Base-by-base conservation (phyloP, 92 coral and sea anemone genomes). In the Epizoanthus rinbou region DNA sequence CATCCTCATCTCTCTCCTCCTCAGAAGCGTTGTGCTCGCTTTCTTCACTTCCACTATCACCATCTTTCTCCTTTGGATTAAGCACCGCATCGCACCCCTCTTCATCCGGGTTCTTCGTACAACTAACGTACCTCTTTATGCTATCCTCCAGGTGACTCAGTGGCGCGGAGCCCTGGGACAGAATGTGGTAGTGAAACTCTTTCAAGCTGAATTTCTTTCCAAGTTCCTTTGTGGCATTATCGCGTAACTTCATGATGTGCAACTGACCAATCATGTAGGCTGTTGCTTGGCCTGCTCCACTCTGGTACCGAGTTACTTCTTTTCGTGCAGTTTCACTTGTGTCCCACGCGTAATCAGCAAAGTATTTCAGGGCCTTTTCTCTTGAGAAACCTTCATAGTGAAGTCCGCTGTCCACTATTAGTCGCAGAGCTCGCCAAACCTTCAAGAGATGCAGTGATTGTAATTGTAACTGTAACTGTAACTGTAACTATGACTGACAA, bases 401-500 rank as follows among this genome's bases (percentile, higher is more conserved):
- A 37, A 93, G 79, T 22, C 98, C 98, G 6, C 87, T 57, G 81
- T 95, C 98, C 2, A 93, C 98, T 13, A 95, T 86, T 14, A 95
- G 85, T 21, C 98, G 98, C 70, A 93, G 84, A 17, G 98, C 97
- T 19, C 98, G 89, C 95, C 97, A 91, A 18, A 95, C 81, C 98
- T 95, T 57, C 3, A 69, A 43, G 24, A n/a, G 1, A 64, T 24
- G 53, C 53, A 47, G 6, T 1, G 52, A 45, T 9, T 45, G 10
- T 8, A 1, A 4, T 9, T 45, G 10, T 6, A 1, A 45, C n/a
- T 9, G 35, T 28, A 28, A 28, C 10, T 23, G 37, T n/a, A 8
- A 15, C 31, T 58, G 70, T 8, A 25, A 28, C 19, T 83, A 21
- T 37, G 57, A 50, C 17, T 50, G 43, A 37, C 43, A 6, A 37